Base-by-base conservation (phyloP, 2,888 invertebrate genomes). In the Melinaea marsaeus region DNA sequence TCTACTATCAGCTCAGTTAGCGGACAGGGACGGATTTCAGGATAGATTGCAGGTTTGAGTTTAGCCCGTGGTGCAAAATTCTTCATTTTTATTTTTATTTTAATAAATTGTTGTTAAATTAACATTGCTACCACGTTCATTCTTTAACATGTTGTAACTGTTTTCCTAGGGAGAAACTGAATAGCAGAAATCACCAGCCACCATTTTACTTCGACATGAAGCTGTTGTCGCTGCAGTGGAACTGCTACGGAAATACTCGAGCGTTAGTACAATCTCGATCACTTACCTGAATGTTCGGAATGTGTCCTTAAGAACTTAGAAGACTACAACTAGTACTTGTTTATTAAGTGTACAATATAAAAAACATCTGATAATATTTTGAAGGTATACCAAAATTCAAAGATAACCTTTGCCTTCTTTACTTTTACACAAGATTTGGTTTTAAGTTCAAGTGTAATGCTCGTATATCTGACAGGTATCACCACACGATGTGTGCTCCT, bases 401-500 rank as follows among this genome's bases (percentile, higher is more conserved):
- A 22, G 22, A 22, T 22, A 22, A 22, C 1, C 1, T 22, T 22
- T 22, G 22, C 22, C 22, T 22, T 22, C 22, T 22, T 22, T 22
- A 22, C 22, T 22, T 22, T 22, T 22, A 22, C 1, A 22, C 22
- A 0, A 22, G 22, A 22, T 22, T 22, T 22, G 22, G 22, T 22
- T 22, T 1, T 22, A 22, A 22, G 22, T 22, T 22, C 22, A 22
- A 22, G 22, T 22, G 22, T 22, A 22, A 22, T 22, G 22, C 22
- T 22, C 22, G 22, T 22, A 22, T 22, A 22, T 22, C 22, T 22
- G 22, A 22, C 22, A 79, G 95, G 57, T 98, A 98, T 78, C 98
- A 98, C 83, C 98, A 98, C 83, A 98, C 98, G 0, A 92, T 95
- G n/a, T 94, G 95, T 13, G 92, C 96, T 0, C 95, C 94, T 2